Evolutionary conservation across 2,888 invertebrate species (phyloP).

Genomic region (Lasioglossum calceatum): DNA sequence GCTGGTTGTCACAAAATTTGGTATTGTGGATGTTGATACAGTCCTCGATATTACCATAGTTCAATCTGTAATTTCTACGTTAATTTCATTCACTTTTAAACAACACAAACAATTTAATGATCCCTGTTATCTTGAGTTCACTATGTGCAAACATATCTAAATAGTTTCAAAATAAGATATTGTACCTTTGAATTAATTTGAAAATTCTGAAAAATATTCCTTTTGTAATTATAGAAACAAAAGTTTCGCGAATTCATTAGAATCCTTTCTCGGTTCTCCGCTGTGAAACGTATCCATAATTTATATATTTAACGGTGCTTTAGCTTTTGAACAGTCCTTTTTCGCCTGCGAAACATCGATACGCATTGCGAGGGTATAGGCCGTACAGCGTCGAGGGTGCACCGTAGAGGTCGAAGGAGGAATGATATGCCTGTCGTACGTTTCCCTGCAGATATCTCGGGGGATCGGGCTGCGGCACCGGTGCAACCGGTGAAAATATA

Average conservation of each 20-base stretch:
- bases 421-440: slow-evolving; percentile 59
- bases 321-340: too few species aligned
- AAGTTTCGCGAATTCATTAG: not conserved
- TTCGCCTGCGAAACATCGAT: slow-evolving; percentile 11
- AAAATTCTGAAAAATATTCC: too few species aligned
- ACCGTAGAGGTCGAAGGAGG: slow-evolving; percentile 24
- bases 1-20: not conserved
- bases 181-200: too few species aligned
- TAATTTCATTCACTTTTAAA: not conserved
- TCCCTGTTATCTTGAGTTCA: too few species aligned
- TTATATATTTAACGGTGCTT: not conserved
- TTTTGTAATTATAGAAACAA: too few species aligned
- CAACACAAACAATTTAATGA: not conserved
- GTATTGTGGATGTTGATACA: not conserved
- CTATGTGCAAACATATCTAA: too few species aligned
- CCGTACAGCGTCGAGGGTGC: not conserved
- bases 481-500: slow-evolving; percentile 78
- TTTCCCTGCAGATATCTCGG: slow-evolving; percentile 65
- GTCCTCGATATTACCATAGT: not conserved
- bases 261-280: not conserved
- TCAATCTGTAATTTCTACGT: not conserved
- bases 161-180: too few species aligned
- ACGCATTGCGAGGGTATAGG: not conserved
- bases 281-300: not conserved
- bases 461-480: slow-evolving; percentile 46